Evolutionary conservation across 2,888 invertebrate genomes (phyloP).

Genomic region (Cephus sareptanus): DNA sequence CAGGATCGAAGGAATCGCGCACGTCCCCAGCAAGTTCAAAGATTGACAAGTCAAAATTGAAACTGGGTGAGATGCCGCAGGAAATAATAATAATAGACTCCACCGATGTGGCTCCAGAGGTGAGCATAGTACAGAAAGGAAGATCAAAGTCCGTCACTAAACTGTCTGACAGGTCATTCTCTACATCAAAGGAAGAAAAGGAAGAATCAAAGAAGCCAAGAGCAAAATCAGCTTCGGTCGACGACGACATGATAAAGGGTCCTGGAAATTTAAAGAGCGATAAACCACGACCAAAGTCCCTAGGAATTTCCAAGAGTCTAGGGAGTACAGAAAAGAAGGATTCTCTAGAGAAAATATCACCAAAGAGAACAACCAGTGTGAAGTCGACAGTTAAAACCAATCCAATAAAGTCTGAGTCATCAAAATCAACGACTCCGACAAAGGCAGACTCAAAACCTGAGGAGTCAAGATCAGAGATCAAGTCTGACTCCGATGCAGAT

Average conservation of each 20-base stretch:
- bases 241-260: slow-evolving; percentile 58
- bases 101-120: slow-evolving; percentile 58
- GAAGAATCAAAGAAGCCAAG: slow-evolving; percentile 52
- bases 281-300: slow-evolving; percentile 57
- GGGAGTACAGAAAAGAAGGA: slow-evolving; percentile 60
- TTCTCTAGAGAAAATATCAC: slow-evolving; percentile 56
- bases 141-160: slow-evolving; percentile 61
- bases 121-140: slow-evolving; percentile 62
- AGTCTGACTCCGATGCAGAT: slow-evolving; percentile 51
- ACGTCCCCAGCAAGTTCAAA: slow-evolving; percentile 52
- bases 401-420: slow-evolving; percentile 67
- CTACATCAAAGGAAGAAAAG: slow-evolving; percentile 51
- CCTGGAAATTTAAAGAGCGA: slow-evolving; percentile 43
- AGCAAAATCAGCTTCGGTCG: slow-evolving; percentile 59
- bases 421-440: not conserved
- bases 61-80: slow-evolving; percentile 62
- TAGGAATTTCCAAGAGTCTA: slow-evolving; percentile 62
- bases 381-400: slow-evolving; percentile 72
- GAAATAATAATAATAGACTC: slow-evolving; percentile 64
- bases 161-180: slow-evolving; percentile 53
- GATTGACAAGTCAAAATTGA: slow-evolving; percentile 62
- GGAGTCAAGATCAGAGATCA: slow-evolving; percentile 11
- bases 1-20: slow-evolving; percentile 53
- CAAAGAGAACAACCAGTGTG: slow-evolving; percentile 53
- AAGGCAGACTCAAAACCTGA: slow-evolving; percentile 4